Evolutionary conservation across 2,113 vertebrate species (phyloP), one percentile per base, ranked within the genome.

Genomic region (Manacus vitellinus): DNA sequence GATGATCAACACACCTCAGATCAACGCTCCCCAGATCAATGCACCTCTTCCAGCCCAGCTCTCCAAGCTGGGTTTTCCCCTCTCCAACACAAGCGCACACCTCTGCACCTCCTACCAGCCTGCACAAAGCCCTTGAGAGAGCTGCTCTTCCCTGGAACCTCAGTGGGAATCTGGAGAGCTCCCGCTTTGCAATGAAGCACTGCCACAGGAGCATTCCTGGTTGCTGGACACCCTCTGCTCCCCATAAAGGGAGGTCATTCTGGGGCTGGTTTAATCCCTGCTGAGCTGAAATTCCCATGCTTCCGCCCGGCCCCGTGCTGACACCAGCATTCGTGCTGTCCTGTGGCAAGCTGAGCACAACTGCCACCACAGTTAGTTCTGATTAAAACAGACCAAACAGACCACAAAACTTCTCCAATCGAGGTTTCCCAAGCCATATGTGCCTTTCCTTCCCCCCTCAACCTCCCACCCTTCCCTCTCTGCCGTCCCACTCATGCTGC

Each of bases 151-250:
- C 58, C 47, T 7, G 37, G 37, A 0, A 44, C 12, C 66, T 46
- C 70, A n/a, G 6, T 47, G 39, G 1, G 4, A 81, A 70, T 24
- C n/a, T 0, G 0, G 3, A 63, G 30, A 88, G 35, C 52, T 91
- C n/a, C 25, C 0, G 1, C 22, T 39, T 56, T 56, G 41, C 54
- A 24, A n/a, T 1, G 0, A 39, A 9, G 2, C 21, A 8, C 12
- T 23, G 31, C 51, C 56, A 18, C 30, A 51, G 37, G 8, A 55
- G 9, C 12, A 54, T 35, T 74, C 47, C 47, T 14, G 3, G 17
- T 10, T 25, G 46, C 73, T 41, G 63, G 72, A 85, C 24, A 13
- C 33, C 3, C 59, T 47, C 75, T 61, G 47, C 51, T 76, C 46
- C 51, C 59, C 46, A n/a, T 49, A 52, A 67, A 76, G 44, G 22